These are phyloP conservation scores for Eciton burchellii DNA, from an alignment of 1,140 invertebrate genomes.

Conservation along the genomic window DNA sequence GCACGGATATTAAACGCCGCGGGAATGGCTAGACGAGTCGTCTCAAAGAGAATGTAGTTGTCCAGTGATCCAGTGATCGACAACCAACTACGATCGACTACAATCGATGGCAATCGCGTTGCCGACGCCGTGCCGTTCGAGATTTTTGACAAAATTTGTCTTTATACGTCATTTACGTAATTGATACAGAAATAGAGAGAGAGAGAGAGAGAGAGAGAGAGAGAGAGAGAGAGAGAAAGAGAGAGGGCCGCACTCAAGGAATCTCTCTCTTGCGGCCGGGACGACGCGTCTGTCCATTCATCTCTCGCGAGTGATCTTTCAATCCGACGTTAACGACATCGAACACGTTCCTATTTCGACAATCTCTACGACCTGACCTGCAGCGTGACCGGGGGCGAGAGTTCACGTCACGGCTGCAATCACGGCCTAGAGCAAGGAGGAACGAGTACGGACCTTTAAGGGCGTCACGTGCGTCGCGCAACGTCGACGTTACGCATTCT, in stretches of 20 bases:
- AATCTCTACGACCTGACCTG: too few species aligned
- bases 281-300: neutral
- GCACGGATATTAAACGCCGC: constrained; percentile 54
- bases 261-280: too few species aligned
- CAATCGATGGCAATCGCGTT: constrained; percentile 2
- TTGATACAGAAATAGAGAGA: too few species aligned
- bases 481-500: neutral
- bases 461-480: constrained; percentile 37
- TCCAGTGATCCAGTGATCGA: constrained; percentile 14
- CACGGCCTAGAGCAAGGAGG: constrained; percentile 4
- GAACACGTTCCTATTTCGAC: constrained; percentile 34
- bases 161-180: constrained; percentile 25
- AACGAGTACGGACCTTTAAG: constrained; percentile 27
- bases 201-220: too few species aligned
- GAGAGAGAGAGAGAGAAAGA: too few species aligned
- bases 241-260: too few species aligned
- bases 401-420: constrained; percentile 20
- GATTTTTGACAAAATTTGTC: constrained; percentile 46
- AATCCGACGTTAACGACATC: constrained; percentile 25
- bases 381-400: neutral
- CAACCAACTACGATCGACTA: neutral
- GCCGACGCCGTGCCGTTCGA: neutral
- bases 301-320: neutral
- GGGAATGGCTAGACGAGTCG: constrained; percentile 23
- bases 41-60: neutral